These are phyloP conservation scores for Macrosoma leucophasiata DNA, from an alignment of 2,888 invertebrate genomes.

Conservation along the genomic window DNA sequence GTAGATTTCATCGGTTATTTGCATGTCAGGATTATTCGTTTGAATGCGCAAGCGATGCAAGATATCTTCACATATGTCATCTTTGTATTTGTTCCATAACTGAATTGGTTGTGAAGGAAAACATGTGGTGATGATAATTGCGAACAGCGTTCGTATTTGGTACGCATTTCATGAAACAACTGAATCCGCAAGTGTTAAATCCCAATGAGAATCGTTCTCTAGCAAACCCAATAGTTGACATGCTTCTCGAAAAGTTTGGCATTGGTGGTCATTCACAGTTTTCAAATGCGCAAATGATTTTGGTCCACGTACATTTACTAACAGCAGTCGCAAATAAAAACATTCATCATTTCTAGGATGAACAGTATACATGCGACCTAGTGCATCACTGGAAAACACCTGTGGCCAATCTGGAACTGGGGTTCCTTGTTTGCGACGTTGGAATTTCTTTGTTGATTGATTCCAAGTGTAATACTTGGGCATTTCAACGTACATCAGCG, in stretches of 20 bases:
- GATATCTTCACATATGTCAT: constrained; percentile 28
- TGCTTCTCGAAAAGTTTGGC: constrained; percentile 19
- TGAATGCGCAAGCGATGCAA: constrained; percentile 23
- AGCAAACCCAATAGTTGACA: constrained; percentile 17
- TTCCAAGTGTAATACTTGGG: constrained; percentile 38
- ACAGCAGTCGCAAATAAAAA: constrained; percentile 22
- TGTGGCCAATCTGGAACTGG: constrained; percentile 28
- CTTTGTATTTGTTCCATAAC: constrained; percentile 25
- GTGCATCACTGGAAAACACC: constrained; percentile 25
- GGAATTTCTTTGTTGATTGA: constrained; percentile 33
- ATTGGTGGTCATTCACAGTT: constrained; percentile 24
- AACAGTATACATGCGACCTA: constrained; percentile 21
- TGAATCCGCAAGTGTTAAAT: constrained; percentile 20
- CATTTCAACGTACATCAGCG: constrained; percentile 37
- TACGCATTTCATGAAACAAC: constrained; percentile 18
- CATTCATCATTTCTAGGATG: constrained; percentile 27
- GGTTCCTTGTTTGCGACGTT: constrained; percentile 34
- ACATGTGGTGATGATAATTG: constrained; percentile 28
- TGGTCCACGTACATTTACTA: constrained; percentile 26
- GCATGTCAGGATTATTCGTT: constrained; percentile 21
- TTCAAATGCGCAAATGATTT: constrained; percentile 25
- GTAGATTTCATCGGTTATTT: constrained; percentile 26
- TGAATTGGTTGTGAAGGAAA: constrained; percentile 25
- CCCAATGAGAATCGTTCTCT: constrained; percentile 16
- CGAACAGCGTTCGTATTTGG: constrained; percentile 20